A percentile compares a stretch with the other conserved stretches of the same genome.
phyloP scores from a whole-genome alignment of 2,797 vertebrate species.

The Megalops cyprinoides region DNA sequence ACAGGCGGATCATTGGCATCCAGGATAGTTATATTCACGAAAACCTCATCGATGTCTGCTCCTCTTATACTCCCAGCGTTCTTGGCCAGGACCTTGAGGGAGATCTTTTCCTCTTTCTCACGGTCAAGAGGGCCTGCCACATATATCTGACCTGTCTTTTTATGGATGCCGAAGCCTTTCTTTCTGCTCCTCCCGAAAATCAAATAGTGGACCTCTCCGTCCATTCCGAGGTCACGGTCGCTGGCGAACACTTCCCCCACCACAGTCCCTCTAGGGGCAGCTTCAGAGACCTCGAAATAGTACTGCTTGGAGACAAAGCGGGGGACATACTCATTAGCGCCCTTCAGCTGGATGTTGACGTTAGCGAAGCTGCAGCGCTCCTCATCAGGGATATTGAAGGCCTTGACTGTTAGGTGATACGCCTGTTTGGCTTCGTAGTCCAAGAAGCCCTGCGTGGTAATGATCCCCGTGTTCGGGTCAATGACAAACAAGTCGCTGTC shows the following conservation, averaged over 20 bases:
- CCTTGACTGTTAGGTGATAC: conserved; percentile 93
- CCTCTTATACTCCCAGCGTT: conserved; percentile 91
- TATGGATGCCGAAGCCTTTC: conserved; percentile 90
- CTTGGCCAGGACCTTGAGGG: conserved; percentile 92
- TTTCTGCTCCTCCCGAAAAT: conserved; percentile 92
- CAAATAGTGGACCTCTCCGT: conserved; percentile 93
- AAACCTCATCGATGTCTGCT: conserved; percentile 94
- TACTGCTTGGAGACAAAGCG: conserved; percentile 97
- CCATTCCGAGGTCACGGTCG: conserved; percentile 90
- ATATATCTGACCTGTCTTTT: conserved; percentile 88
- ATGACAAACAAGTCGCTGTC: conserved; percentile 97
- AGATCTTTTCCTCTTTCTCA: conserved; percentile 93
- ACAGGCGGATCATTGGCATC: conserved; percentile 96
- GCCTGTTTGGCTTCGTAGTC: conserved; percentile 97
- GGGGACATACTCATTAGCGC: conserved; percentile 96
- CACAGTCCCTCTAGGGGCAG: conserved; percentile 84
- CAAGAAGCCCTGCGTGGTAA: conserved; percentile 98
- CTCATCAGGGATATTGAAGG: conserved; percentile 96
- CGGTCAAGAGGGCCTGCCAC: conserved; percentile 90
- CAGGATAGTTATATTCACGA: conserved; percentile 90
- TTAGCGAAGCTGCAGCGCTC: conserved; percentile 94
- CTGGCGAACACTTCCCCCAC: conserved; percentile 97
- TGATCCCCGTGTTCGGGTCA: conserved; percentile 90
- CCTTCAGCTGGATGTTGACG: conserved; percentile 89
- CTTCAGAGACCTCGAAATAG: conserved; percentile 97